These are phyloP conservation scores for Zonitis immaculata DNA, from an alignment of 2,888 invertebrate species.

Conservation along the genomic window DNA sequence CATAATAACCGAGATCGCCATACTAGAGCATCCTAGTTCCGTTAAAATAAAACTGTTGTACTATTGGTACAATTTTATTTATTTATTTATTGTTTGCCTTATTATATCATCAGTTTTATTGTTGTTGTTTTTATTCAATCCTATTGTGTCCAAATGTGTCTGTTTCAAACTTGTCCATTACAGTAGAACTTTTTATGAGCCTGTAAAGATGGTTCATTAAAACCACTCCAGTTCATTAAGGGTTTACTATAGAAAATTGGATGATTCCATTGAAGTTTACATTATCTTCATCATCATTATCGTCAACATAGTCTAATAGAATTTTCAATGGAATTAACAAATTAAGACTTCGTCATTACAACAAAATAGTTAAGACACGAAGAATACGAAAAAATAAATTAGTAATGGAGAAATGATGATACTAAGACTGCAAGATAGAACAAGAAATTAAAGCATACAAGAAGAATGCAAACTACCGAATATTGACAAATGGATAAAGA, in stretches of 20 bases:
- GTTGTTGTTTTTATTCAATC: background rate
- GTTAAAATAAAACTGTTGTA: no score
- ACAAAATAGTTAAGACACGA: no score
- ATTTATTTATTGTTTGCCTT: background rate
- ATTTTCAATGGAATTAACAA: background rate
- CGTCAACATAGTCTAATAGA: background rate
- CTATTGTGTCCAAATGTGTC: background rate
- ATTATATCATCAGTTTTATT: background rate
- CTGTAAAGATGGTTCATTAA: background rate
- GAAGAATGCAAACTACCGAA: no score
- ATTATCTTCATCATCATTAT: background rate
- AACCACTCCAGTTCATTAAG: background rate
- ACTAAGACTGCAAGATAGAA: no score
- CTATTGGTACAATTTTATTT: no score
- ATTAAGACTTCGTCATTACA: no score
- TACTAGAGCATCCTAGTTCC: no score
- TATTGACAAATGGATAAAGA: no score
- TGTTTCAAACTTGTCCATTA: background rate
- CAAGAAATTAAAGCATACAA: no score
- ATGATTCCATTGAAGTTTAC: background rate
- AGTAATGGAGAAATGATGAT: no score
- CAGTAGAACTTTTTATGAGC: background rate
- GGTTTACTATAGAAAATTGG: background rate
- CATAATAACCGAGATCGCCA: no score
- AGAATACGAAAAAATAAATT: no score